Evolutionary conservation across 2,888 invertebrate genomes (phyloP), one percentile per base, ranked within the genome.

Genomic region (Epicampocera succincta): DNA sequence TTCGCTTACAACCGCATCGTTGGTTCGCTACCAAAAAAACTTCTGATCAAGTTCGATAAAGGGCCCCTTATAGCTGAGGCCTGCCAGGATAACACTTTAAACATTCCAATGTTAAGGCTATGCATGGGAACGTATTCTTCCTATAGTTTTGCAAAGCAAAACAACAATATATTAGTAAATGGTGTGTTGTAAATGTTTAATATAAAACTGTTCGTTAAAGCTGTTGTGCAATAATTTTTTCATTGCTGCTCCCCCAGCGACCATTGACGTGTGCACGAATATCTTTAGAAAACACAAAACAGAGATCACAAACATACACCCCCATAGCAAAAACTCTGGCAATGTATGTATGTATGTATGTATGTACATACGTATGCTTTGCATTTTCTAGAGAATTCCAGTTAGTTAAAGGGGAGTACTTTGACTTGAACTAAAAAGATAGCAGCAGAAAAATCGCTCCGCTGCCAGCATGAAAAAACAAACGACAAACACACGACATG

Each of bases 121-220:
- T 9, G 33, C 38, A 40, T 29, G 17, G n/a, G 5, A 46, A 9
- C 12, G 29, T 48, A n/a, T 21, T 11, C n/a, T 15, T 15, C 44
- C 44, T 19, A 19, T 46, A 65, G 38, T 50, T n/a, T 65, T 3
- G 5, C 6, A 42, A 66, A 66, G 21, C 21, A 33, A n/a, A 69
- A 58, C n/a, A 69, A 15, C 15, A 38, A 9, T 33, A 33, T 8
- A 33, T 33, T 9, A 33, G 9, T 6, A 33, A 33, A 33, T 8
- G 33, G 33, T 33, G 9, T 54, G 46, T 61, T 63, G 17, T 69
- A 61, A 61, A 69, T 69, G 44, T 61, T 68, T 69, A 40, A 60
- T 46, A 44, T 15, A 74, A 73, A 81, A 73, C 61, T 78, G 78
- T 54, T 82, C 78, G 74, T 66, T 82, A 78, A 82, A 75, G 66